phyloP scores from a whole-genome alignment of 2,113 vertebrate species.

The Clarias magur region DNA sequence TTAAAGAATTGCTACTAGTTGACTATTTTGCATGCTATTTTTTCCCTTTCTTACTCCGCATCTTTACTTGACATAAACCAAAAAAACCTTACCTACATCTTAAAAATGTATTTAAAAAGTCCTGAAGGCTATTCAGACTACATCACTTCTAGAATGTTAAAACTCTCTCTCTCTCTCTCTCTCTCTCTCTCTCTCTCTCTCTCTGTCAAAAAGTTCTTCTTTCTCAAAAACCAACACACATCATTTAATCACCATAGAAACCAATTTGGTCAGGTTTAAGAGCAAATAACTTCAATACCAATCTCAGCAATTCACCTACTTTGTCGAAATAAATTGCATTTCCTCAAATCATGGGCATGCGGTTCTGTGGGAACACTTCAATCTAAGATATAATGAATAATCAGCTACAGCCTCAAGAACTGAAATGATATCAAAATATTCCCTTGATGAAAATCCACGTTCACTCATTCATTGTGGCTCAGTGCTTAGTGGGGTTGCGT shows the following conservation, averaged over 20 bases:
- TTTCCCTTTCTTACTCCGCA: not conserved
- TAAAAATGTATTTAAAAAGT: not conserved
- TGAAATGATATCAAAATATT: slow-evolving; percentile 27
- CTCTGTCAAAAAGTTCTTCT: not conserved
- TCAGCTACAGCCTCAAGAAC: not conserved
- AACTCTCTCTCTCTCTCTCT: not conserved
- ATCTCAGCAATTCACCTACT: slow-evolving; percentile 40
- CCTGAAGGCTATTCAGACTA: not conserved
- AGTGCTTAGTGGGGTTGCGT: too few species aligned
- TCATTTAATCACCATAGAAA: not conserved
- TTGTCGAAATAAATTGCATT: slow-evolving; percentile 39
- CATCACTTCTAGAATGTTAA: not conserved
- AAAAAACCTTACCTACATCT: not conserved
- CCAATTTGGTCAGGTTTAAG: slow-evolving; percentile 28
- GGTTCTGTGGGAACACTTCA: not conserved
- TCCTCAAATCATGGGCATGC: slow-evolving; percentile 33
- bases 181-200: slow-evolving; percentile 3
- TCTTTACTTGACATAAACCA: not conserved
- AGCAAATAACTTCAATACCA: slow-evolving; percentile 27
- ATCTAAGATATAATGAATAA: slow-evolving; percentile 40
- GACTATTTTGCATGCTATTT: not conserved
- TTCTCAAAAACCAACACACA: not conserved
- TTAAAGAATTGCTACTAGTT: not conserved
- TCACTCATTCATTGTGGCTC: not conserved
- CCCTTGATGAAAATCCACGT: slow-evolving; percentile 7